phyloP scores from a whole-genome alignment of 2,888 invertebrate genomes.

The Leptarthrus brevirostris region DNA sequence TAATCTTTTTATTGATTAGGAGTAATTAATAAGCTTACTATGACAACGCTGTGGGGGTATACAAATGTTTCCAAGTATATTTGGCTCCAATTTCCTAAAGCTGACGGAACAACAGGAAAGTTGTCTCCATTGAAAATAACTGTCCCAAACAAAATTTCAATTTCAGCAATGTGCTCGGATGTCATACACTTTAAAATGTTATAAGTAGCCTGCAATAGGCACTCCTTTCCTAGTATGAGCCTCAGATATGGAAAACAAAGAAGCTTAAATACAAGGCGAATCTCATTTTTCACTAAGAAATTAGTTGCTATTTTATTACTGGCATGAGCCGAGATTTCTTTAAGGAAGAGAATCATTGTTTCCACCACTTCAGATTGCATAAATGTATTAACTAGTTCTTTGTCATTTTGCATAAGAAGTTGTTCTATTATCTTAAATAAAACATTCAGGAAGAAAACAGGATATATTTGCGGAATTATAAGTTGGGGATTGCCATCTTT shows the following conservation, averaged over 20 bases:
- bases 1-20: not conserved
- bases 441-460: constrained; percentile 61
- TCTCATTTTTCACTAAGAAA: constrained; percentile 72
- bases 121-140: constrained; percentile 74
- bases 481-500: constrained; percentile 61
- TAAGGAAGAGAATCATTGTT: constrained; percentile 1
- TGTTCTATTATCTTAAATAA: constrained; percentile 61
- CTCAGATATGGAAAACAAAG: constrained; percentile 61
- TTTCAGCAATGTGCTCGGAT: constrained; percentile 71
- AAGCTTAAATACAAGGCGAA: constrained; percentile 67
- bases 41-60: constrained; percentile 65
- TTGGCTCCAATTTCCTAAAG: constrained; percentile 69
- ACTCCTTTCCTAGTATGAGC: constrained; percentile 58
- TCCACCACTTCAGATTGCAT: constrained; percentile 57
- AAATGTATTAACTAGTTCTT: constrained; percentile 58
- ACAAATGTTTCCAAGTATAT: constrained; percentile 68
- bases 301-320: constrained; percentile 60
- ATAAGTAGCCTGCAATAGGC: constrained; percentile 68
- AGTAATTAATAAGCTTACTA: constrained; percentile 58
- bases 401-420: constrained; percentile 53
- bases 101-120: constrained; percentile 71
- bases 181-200: constrained; percentile 73
- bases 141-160: constrained; percentile 71
- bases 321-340: constrained; percentile 7
- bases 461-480: constrained; percentile 62